Evolutionary conservation across 2,888 invertebrate genomes (phyloP), one percentile per base, ranked within the genome.

Genomic region (Tortricodes alternella): DNA sequence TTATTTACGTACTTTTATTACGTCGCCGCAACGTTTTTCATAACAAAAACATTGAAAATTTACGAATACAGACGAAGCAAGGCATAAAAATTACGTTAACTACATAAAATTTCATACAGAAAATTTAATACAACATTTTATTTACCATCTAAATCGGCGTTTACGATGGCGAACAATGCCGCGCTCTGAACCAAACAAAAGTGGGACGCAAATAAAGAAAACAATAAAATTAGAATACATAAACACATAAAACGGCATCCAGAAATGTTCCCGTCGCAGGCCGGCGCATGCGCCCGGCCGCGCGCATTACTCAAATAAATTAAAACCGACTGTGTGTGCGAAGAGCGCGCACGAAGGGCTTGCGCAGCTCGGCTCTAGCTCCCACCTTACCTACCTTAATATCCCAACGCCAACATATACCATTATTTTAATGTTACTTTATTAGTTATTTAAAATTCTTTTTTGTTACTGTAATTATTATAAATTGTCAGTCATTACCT

Each of bases 181-280:
- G 83, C 77, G 82, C 82, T 75, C 80, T 78, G 87, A 81, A 85
- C 88, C 86, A 81, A 86, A 89, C 89, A 87, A 89, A 90, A 90
- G 90, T 90, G 89, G 89, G 83, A 86, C 90, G 89, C 89, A 85
- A 90, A 90, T 89, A 89, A 90, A 88, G 89, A 89, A 89, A 87
- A 90, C 90, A 90, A 90, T 90, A 89, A 89, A 90, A 90, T 89
- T 89, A 88, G 89, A 90, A 89, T 90, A 89, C 83, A 88, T 87
- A 89, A 88, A 89, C 89, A 88, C 88, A 89, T 89, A 89, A 88
- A 89, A 84, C 83, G 78, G 78, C 79, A 80, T 81, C 81, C 84
- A 81, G 87, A 84, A 56, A 76, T 77, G 77, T 78, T 80, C 78
- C 74, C 72, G 73, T 63, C 74, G 76, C 76, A 73, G 71, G 69